phyloP scores from a whole-genome alignment of 2,888 invertebrate genomes.

The Rotaria magnacalcarata region DNA sequence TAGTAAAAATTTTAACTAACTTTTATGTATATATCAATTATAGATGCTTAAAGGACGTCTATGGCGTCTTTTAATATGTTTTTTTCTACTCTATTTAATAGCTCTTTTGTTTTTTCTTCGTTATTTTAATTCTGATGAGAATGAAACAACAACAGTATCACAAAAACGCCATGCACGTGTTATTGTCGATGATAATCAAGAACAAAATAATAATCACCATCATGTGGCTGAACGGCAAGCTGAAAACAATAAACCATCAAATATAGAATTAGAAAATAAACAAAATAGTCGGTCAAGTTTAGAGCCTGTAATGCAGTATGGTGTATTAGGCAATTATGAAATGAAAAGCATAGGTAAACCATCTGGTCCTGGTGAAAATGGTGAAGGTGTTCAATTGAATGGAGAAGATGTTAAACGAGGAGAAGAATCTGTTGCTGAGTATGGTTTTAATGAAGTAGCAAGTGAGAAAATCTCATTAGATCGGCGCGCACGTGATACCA shows the following conservation, averaged over 20 bases:
- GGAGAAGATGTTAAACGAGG: slow-evolving; percentile 78
- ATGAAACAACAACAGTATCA: neutral
- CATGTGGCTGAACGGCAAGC: neutral
- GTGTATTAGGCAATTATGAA: slow-evolving; percentile 72
- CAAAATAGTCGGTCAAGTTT: neutral
- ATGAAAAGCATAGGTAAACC: slow-evolving; percentile 62
- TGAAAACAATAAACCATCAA: neutral
- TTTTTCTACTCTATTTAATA: neutral
- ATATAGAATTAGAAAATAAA: too few relatives aligned
- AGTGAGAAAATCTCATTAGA: slow-evolving; percentile 91
- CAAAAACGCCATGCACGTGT: neutral
- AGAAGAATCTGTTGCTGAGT: slow-evolving; percentile 81
- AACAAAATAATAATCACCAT: neutral
- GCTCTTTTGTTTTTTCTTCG: neutral
- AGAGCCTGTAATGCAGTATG: slow-evolving; percentile 54
- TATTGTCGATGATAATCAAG: neutral
- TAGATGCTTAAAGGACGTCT: slow-evolving; percentile 3
- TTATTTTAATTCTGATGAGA: neutral
- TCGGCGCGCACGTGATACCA: slow-evolving; percentile 80
- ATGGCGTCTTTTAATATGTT: neutral
- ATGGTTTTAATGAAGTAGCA: slow-evolving; percentile 95
- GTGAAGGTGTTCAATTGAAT: slow-evolving; percentile 71
- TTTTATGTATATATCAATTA: neutral
- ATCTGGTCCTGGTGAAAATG: slow-evolving; percentile 51
- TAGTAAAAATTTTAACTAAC: too few relatives aligned